Percentiles rank a stretch among this genome's conserved stretches.
Conservation (phyloP, 2,797 vertebrate species). For the Falco cherrug region DNA sequence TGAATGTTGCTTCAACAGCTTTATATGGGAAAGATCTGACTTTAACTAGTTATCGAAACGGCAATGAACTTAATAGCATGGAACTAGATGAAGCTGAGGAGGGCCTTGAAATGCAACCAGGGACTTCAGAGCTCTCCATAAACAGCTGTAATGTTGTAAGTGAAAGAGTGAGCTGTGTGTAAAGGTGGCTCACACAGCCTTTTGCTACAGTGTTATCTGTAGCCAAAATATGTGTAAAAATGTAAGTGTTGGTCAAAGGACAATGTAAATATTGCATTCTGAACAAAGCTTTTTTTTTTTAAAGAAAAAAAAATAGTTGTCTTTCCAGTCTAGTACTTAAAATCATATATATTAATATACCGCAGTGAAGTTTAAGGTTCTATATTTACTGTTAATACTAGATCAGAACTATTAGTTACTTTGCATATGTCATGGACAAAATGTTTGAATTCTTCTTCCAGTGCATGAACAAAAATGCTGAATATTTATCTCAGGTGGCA, state of each 20-base stretch:
- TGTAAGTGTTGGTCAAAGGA: constrained; percentile 56
- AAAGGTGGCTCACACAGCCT: constrained; percentile 49
- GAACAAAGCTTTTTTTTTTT: constrained; percentile 69
- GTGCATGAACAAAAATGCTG: constrained; percentile 74
- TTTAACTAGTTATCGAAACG: constrained; percentile 85
- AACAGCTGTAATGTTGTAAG: constrained; percentile 84
- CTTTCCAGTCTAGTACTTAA: constrained; percentile 77
- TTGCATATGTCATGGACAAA: constrained; percentile 71
- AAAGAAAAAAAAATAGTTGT: constrained; percentile 31
- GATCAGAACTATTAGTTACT: constrained; percentile 71
- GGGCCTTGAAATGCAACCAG: constrained; percentile 80
- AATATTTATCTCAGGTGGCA: constrained; percentile 79
- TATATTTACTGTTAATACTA: constrained; percentile 77
- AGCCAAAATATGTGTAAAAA: constrained; percentile 51
- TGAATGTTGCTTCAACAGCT: constrained; percentile 69
- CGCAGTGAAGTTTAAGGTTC: constrained; percentile 74
- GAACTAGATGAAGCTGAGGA: constrained; percentile 83
- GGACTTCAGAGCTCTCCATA: constrained; percentile 82
- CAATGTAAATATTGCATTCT: constrained; percentile 80
- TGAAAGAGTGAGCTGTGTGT: constrained; percentile 92
- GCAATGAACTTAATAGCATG: constrained; percentile 74
- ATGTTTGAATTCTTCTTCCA: constrained; percentile 69
- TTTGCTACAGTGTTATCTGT: constrained; percentile 10
- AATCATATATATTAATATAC: constrained; percentile 64
- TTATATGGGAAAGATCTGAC: constrained; percentile 79